Percentiles rank a stretch among this genome's conserved stretches.
Evolutionary conservation across 2,797 vertebrate species (phyloP).

Genomic region (Epinephelus coioides): DNA sequence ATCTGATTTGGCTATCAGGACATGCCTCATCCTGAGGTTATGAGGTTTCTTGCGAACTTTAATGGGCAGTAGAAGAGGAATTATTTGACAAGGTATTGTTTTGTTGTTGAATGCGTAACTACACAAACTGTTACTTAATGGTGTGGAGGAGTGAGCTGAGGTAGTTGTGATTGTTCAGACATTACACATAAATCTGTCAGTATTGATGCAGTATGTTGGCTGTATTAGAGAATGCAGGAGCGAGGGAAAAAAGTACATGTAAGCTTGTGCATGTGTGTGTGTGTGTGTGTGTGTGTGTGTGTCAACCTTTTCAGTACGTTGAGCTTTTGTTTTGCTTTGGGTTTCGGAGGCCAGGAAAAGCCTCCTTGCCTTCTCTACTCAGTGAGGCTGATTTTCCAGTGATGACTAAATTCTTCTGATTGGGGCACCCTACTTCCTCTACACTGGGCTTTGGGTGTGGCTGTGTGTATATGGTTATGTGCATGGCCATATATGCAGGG

Average conservation of each 20-base stretch:
- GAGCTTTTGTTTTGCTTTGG: slow-evolving; percentile 67
- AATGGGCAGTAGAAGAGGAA: slow-evolving; percentile 22
- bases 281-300: slow-evolving; percentile 12
- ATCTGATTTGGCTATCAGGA: slow-evolving; percentile 46
- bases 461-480: slow-evolving; percentile 26
- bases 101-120: slow-evolving; percentile 11
- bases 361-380: slow-evolving; percentile 56
- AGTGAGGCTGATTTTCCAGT: slow-evolving; percentile 82
- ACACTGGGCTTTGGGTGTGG: slow-evolving; percentile 47
- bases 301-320: slow-evolving; percentile 41
- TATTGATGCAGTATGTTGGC: slow-evolving; percentile 7
- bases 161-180: not conserved
- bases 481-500: slow-evolving; percentile 1
- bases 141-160: not conserved
- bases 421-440: slow-evolving; percentile 59
- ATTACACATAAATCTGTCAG: slow-evolving; percentile 12
- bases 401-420: slow-evolving; percentile 82
- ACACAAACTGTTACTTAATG: slow-evolving; percentile 3
- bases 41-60: slow-evolving; percentile 31
- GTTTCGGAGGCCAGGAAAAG: slow-evolving; percentile 72
- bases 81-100: slow-evolving; percentile 31
- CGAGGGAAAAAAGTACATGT: slow-evolving; percentile 11
- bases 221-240: not conserved
- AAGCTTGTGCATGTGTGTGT: not conserved
- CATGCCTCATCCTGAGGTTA: slow-evolving; percentile 43